Evolutionary conservation across 2,888 invertebrate species (phyloP).

Genomic region (Tholera decimalis): DNA sequence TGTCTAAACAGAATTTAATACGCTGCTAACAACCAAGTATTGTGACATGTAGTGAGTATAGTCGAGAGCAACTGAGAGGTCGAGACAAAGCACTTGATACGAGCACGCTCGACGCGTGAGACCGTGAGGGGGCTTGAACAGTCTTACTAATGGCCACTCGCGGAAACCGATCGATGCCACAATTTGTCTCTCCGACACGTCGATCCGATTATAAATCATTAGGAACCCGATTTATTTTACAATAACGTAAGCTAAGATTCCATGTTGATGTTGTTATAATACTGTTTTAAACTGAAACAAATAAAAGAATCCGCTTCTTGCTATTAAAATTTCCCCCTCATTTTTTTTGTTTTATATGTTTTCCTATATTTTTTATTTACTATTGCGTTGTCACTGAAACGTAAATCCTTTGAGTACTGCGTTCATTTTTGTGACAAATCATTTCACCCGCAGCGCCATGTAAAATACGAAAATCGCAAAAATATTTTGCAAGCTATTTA

Average conservation of each 20-base stretch:
- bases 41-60: slow-evolving; percentile 71
- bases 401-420: slow-evolving; percentile 40
- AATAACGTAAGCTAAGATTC: background rate
- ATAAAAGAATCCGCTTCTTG: background rate
- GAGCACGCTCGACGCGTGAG: slow-evolving; percentile 74
- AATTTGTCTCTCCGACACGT: slow-evolving; percentile 56
- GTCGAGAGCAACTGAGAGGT: slow-evolving; percentile 55
- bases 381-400: slow-evolving; percentile 36
- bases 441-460: slow-evolving; percentile 40
- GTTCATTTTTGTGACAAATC: slow-evolving; percentile 54
- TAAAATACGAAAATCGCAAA: slow-evolving; percentile 14
- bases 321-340: slow-evolving; percentile 6
- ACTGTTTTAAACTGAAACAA: background rate
- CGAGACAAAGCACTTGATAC: slow-evolving; percentile 72
- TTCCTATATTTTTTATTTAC: slow-evolving; percentile 41
- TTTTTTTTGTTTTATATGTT: slow-evolving; percentile 22
- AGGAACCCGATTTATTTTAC: background rate
- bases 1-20: slow-evolving; percentile 68
- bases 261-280: background rate
- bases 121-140: slow-evolving; percentile 73
- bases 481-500: slow-evolving; percentile 41
- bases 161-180: slow-evolving; percentile 68
- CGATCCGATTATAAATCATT: slow-evolving; percentile 33
- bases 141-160: slow-evolving; percentile 79
- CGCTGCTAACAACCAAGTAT: slow-evolving; percentile 64